phyloP scores from a whole-genome alignment of 2,888 invertebrate genomes.

The Amphimallon solstitiale region DNA sequence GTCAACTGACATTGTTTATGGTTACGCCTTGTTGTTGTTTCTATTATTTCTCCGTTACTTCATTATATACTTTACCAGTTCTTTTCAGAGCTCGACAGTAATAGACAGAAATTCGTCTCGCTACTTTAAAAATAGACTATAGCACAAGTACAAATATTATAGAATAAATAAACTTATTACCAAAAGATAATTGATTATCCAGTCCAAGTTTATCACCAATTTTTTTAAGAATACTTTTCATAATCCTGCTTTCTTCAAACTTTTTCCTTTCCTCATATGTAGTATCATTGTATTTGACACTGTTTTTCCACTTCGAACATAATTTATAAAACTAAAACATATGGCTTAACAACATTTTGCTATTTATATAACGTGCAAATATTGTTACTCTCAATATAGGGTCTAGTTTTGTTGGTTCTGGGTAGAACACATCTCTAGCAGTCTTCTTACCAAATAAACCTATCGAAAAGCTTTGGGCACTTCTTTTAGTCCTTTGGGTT shows the following conservation, averaged over 20 bases:
- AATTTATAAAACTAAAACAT: slow-evolving; percentile 39
- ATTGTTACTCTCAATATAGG: slow-evolving; percentile 60
- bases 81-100: too few species aligned
- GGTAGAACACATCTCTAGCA: slow-evolving; percentile 71
- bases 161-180: slow-evolving; percentile 21
- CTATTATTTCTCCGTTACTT: too few species aligned
- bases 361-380: neutral
- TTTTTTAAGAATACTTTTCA: slow-evolving; percentile 30
- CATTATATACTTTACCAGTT: too few species aligned
- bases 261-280: slow-evolving; percentile 31
- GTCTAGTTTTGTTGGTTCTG: slow-evolving; percentile 68
- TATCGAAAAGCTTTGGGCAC: slow-evolving; percentile 78
- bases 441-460: slow-evolving; percentile 78
- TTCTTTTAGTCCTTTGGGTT: slow-evolving; percentile 79
- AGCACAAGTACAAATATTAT: too few species aligned
- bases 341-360: neutral
- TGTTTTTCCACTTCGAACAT: slow-evolving; percentile 34
- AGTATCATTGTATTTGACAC: slow-evolving; percentile 32
- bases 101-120: too few species aligned
- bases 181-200: slow-evolving; percentile 29
- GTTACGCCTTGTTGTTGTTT: too few species aligned
- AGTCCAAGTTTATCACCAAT: slow-evolving; percentile 30
- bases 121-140: too few species aligned
- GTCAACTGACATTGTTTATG: too few species aligned
- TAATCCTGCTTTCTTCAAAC: slow-evolving; percentile 27